Evolutionary conservation across 2,113 vertebrate species (phyloP).

Genomic region (Xyliphius kryptos): DNA sequence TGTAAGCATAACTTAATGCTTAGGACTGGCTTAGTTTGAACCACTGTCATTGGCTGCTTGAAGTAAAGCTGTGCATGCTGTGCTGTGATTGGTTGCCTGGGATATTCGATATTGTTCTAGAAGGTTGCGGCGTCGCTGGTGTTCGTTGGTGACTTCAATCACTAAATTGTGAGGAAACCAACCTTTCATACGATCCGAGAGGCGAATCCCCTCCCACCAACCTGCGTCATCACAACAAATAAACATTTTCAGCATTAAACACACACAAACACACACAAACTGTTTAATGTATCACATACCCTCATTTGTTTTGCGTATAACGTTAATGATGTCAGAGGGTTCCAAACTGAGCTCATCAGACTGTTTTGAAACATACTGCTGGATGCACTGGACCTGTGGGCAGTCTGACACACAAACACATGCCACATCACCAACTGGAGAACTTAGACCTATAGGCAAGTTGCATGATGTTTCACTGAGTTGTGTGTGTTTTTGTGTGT

Average conservation of each 20-base stretch:
- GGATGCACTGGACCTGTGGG: constrained; percentile 65
- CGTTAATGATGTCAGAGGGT: constrained; percentile 53
- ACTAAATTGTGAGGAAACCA: constrained; percentile 64
- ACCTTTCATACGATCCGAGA: constrained; percentile 53
- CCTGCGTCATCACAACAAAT: constrained; percentile 51
- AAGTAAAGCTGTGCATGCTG: no score
- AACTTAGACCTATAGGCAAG: no score
- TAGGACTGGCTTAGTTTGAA: no score
- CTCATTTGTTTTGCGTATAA: constrained; percentile 62
- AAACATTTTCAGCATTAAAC: background rate
- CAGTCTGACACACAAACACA: constrained; percentile 58
- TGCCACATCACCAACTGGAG: no score
- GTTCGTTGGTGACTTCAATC: constrained; percentile 69
- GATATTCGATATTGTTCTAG: constrained; percentile 59
- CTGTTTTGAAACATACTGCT: constrained; percentile 52
- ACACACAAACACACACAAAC: no score
- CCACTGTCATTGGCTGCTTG: no score
- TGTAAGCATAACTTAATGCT: no score
- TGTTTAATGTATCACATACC: no score
- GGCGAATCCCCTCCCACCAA: constrained; percentile 66
- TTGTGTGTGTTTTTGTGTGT: no score
- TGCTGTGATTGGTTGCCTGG: constrained; percentile 46
- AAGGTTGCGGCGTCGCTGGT: constrained; percentile 63
- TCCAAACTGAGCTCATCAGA: constrained; percentile 58
- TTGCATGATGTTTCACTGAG: no score